Conservation (phyloP, 1,140 invertebrate genomes). For the Diachasmimorpha longicaudata region DNA sequence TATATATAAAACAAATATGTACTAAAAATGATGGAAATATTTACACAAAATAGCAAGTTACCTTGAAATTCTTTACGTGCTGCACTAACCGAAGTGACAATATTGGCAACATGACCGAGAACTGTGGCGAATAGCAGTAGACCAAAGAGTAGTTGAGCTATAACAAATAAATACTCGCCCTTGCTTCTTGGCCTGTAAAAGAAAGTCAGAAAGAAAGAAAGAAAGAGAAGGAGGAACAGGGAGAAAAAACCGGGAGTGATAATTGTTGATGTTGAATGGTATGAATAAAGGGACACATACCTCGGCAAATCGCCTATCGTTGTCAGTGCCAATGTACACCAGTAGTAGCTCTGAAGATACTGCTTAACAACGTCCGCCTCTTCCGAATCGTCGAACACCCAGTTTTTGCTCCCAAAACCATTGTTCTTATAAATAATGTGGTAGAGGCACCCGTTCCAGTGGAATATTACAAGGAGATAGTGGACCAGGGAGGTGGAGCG, state of each 20-base stretch:
- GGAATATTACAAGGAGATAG: constrained; percentile 97
- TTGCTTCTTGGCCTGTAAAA: constrained; percentile 77
- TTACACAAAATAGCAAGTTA: constrained; percentile 48
- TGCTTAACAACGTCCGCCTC: constrained; percentile 88
- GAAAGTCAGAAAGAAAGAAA: constrained; percentile 10
- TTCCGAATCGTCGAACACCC: constrained; percentile 85
- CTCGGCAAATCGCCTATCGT: constrained; percentile 77
- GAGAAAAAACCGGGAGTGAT: not conserved
- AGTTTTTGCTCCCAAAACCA: constrained; percentile 89
- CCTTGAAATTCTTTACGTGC: constrained; percentile 96
- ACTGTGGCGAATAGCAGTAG: constrained; percentile 91
- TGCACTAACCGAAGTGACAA: constrained; percentile 93
- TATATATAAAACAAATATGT: too few relatives aligned
- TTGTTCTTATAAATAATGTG: constrained; percentile 95
- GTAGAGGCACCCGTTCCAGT: constrained; percentile 99
- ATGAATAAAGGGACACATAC: constrained; percentile 34
- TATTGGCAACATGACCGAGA: constrained; percentile 92
- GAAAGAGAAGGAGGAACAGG: not conserved
- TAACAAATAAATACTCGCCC: constrained; percentile 90
- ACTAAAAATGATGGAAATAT: constrained; percentile 2
- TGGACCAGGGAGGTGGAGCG: constrained; percentile 92
- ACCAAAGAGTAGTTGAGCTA: constrained; percentile 87
- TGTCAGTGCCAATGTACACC: constrained; percentile 94
- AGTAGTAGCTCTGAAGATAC: constrained; percentile 97
- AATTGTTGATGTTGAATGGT: not conserved